Base-by-base conservation (phyloP, 2,888 invertebrate genomes). In the Sarcophaga subvicina region DNA sequence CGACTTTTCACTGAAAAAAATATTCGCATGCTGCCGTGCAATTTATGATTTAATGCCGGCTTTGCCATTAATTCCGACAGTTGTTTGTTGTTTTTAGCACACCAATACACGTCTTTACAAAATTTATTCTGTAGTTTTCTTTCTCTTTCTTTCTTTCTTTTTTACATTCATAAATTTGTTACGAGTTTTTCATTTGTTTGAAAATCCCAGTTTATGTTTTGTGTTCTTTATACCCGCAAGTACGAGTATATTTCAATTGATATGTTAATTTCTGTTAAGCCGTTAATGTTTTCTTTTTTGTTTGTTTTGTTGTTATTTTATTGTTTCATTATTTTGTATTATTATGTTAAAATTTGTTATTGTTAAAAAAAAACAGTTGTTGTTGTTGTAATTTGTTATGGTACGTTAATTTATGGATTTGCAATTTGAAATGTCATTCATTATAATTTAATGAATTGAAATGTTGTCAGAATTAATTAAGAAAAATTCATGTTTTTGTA, bases 231-330 rank as follows among this genome's bases (percentile, higher is more conserved):
- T 37, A 37, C 37, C 37, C 37, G 37, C 37, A 37, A 37, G 37
- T 8, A 47, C 5, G 5, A 2, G 59, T 64, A 25, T 37, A 49
- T 86, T 80, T 86, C 86, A 86, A 86, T 86, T 87, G 86, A 87
- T 83, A 87, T 87, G 86, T 87, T 87, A 87, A 87, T 87, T 83
- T 83, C 22, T n/a, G 37, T 87, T 73, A 81, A 80, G 83, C 78
- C 80, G 66, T 83, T 78, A 80, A 83, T 83, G 70, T 64, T 85
- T 81, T 75, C 63, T 75, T 17, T 59, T 84, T 54, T 73, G 25
- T 63, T 45, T 27, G 47, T 62, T 60, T 54, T 17, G 25, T 72
- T 45, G 14, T 63, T 63, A 49, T 62, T 66, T 80, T 27, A 67
- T 78, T 75, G 71, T 54, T 54, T 71, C 47, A 20, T 45, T 72